phyloP scores from a whole-genome alignment of 2,888 invertebrate species.

The Dysmachus trigonus region DNA sequence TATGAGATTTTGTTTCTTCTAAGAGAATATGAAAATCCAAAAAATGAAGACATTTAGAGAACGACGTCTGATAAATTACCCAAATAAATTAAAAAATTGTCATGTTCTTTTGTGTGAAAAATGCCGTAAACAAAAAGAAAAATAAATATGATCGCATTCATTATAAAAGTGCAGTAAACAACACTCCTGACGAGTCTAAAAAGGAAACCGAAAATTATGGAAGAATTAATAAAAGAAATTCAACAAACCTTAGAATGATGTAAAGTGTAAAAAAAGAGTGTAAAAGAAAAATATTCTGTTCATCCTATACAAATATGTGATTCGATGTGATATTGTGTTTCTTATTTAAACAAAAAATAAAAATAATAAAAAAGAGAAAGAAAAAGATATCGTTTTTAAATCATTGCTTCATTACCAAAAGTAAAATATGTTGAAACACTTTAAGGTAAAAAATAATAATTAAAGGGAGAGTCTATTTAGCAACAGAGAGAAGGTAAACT shows the following conservation, averaged over 20 bases:
- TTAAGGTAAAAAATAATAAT: neutral
- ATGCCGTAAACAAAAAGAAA: neutral
- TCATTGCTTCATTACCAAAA: neutral
- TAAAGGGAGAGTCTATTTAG: neutral
- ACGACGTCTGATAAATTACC: too few species aligned
- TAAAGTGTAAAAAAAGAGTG: neutral
- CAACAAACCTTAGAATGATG: neutral
- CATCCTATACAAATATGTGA: constrained; percentile 37
- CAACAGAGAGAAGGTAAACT: neutral
- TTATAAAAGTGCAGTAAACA: neutral
- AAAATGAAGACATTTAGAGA: neutral
- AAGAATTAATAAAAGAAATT: neutral
- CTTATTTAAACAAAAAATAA: constrained; percentile 7
- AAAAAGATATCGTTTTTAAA: neutral
- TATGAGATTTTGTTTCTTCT: too few species aligned
- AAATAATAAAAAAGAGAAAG: neutral
- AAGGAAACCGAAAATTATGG: neutral
- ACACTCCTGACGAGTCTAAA: neutral
- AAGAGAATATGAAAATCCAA: neutral
- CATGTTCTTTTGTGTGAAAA: too few species aligned
- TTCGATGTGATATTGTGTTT: constrained; percentile 42
- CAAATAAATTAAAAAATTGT: neutral
- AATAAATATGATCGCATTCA: neutral
- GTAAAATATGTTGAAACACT: constrained; percentile 6
- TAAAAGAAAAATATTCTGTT: constrained; percentile 14